Percentiles rank a stretch among this genome's conserved stretches.
phyloP scores from a whole-genome alignment of 1,140 invertebrate genomes.

The Vanessa tameamea region DNA sequence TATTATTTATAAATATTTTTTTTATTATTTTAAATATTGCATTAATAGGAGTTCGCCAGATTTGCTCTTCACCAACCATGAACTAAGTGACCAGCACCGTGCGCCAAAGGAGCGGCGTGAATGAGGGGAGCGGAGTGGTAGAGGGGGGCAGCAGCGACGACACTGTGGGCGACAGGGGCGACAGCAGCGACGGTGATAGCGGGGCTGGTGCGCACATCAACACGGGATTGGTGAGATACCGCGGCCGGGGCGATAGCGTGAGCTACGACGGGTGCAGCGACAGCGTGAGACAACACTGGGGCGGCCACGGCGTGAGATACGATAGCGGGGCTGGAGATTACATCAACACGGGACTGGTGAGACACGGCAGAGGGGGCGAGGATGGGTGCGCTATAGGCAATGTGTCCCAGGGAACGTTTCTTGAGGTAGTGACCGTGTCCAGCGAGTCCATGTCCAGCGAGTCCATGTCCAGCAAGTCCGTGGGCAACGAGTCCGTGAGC shows the following conservation, averaged over 20 bases:
- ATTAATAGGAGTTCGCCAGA: slow-evolving; percentile 57
- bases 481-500: slow-evolving; percentile 20
- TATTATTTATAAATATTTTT: slow-evolving; percentile 36
- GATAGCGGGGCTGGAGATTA: slow-evolving; percentile 62
- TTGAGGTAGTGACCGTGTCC: slow-evolving; percentile 58
- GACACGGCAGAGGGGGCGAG: slow-evolving; percentile 61
- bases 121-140: slow-evolving; percentile 44
- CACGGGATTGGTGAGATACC: slow-evolving; percentile 62
- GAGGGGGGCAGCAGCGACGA: slow-evolving; percentile 42
- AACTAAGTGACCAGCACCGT: slow-evolving; percentile 40
- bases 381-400: slow-evolving; percentile 52
- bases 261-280: slow-evolving; percentile 50
- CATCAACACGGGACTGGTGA: slow-evolving; percentile 71
- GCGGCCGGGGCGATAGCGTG: slow-evolving; percentile 60
- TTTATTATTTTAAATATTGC: slow-evolving; percentile 31
- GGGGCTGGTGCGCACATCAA: slow-evolving; percentile 50
- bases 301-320: slow-evolving; percentile 59
- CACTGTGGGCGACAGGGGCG: slow-evolving; percentile 52
- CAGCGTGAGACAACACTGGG: slow-evolving; percentile 58
- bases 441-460: slow-evolving; percentile 34
- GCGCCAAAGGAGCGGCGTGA: slow-evolving; percentile 42
- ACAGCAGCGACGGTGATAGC: slow-evolving; percentile 44
- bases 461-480: slow-evolving; percentile 30
- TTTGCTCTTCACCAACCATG: slow-evolving; percentile 60
- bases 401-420: slow-evolving; percentile 60